Base-by-base conservation (phyloP, 2,113 vertebrate species). In the Hypocryptadius cinnamomeus region DNA sequence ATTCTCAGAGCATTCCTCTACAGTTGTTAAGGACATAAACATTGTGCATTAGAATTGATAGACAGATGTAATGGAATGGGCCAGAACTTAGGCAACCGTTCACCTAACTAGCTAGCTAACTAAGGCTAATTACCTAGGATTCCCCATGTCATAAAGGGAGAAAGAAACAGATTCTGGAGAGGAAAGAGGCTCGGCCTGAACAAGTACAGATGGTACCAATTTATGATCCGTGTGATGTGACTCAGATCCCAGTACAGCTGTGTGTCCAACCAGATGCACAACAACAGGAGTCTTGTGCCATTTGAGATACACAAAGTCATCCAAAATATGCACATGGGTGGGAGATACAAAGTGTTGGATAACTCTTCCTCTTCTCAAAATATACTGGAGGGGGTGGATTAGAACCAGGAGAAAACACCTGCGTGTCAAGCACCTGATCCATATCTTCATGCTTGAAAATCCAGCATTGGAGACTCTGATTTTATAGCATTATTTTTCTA, bases 1-100 rank as follows among this genome's bases (percentile, higher is more conserved):
- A 98, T 74, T 70, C 95, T 94, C 72, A 98, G 66, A 57, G 94
- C 98, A 78, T 98, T 98, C 35, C 89, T 97, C 61, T 96, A 97
- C 24, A 35, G 48, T 12, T 98, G 90, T 85, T 74, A 85, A 91
- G 59, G 83, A 95, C 28, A 96, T 33, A 63, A 69, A 74, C 8
- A 18, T 42, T 15, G 6, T 59, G 24, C 8, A 13, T 3, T 37
- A 23, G 23, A 15, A 18, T 20, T 64, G 59, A 63, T 40, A 31
- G 10, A 48, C 8, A 72, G 35, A 12, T 35, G 22, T 18, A 68
- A 84, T 19, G 17, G 35, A 37, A 63, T 39, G 74, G 10, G 37
- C 24, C n/a, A 57, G n/a, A 83, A 53, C 13, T 47, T 35, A 59
- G 12, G 30, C 27, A 73, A 28, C 40, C 23, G 14, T 21, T 9